Evolutionary conservation across 1,140 invertebrate species (phyloP), one percentile per base, ranked within the genome.

Genomic region (Idris sp.): DNA sequence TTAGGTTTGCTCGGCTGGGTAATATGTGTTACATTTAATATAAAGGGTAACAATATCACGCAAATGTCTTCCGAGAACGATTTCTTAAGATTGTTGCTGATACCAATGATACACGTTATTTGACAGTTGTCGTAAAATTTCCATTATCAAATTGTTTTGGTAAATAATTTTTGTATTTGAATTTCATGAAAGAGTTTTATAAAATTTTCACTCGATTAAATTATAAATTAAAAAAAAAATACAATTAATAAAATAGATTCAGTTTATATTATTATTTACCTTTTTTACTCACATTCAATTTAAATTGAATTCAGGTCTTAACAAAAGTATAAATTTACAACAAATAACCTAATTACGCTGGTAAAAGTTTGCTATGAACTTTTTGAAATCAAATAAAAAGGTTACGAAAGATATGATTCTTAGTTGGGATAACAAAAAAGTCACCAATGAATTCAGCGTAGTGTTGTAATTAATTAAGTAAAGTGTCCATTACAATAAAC

Each of bases 401-500:
- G 31, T 53, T 46, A 10, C 46, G 30, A 31, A 48, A 31, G 49
- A 48, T 30, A 40, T 11, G 16, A 33, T 43, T 15, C 30, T 56
- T 38, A 35, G 19, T 4, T 4, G 8, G 8, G 30, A n/a, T 2
- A 40, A 31, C n/a, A 19, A 54, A 68, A 68, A 59, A 51, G 19
- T 28, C 36, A 10, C 1, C 33, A 1, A 36, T 36, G 56, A n/a
- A 59, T 53, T 69, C 26, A 10, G 7, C 22, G 30, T 53, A 53
- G 18, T 43, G 30, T 59, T 48, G 44, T 58, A 58, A 72, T 72
- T 72, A 64, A 62, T 72, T 71, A 71, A 56, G 31, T 61, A 72
- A 62, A 62, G 49, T 72, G 58, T 72, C 51, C 58, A 58, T 71
- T 71, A 58, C 49, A 48, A 62, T 49, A 58, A 72, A 69, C 13